phyloP scores from a whole-genome alignment of 2,797 vertebrate genomes.

The Pangasius macronema region DNA sequence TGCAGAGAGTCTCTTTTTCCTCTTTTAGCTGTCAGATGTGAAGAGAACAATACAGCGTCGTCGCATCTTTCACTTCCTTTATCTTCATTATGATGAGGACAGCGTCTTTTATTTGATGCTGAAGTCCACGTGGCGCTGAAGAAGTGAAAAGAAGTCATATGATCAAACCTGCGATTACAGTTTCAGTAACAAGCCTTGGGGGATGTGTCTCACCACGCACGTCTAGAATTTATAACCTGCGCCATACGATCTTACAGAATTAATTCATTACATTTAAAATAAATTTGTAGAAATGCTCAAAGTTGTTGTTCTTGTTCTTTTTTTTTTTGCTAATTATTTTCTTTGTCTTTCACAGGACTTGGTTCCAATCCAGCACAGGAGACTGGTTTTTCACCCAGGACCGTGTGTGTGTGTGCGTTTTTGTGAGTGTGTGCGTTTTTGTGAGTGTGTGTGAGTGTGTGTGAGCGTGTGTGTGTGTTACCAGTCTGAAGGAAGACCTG shows the following conservation, averaged over 20 bases:
- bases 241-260: too few species aligned
- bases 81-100: constrained; percentile 3
- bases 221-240: not conserved
- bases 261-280: not conserved
- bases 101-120: not conserved
- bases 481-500: not conserved
- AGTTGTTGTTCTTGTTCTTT: too few species aligned
- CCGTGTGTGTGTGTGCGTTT: not conserved
- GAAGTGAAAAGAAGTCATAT: not conserved
- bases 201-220: not conserved
- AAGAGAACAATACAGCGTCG: not conserved
- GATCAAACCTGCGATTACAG: not conserved
- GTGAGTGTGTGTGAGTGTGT: not conserved
- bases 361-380: not conserved
- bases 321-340: not conserved
- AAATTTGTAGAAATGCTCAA: too few species aligned
- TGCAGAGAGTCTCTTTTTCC: not conserved
- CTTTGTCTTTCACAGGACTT: not conserved
- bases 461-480: not conserved
- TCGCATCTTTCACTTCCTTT: constrained; percentile 7
- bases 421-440: not conserved
- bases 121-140: not conserved
- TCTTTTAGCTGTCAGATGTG: not conserved
- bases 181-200: not conserved
- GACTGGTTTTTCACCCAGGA: not conserved